Evolutionary conservation across 1,140 invertebrate species (phyloP).

Genomic region (Ceratoteleas bidentatus): DNA sequence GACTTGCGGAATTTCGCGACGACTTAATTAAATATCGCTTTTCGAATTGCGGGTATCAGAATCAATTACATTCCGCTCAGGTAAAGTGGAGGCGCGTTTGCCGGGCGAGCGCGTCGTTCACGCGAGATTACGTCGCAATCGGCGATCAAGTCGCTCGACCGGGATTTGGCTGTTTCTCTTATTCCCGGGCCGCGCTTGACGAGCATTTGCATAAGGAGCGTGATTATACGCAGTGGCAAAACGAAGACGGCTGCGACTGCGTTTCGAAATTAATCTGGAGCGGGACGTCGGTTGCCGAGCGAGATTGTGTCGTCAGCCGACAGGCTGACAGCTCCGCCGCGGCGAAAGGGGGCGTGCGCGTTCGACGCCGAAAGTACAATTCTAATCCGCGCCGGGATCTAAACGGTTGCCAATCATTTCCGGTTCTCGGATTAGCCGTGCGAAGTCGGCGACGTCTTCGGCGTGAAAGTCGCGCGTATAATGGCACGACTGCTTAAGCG

Average conservation of each 20-base stretch:
- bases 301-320: slow-evolving; percentile 77
- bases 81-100: too few species aligned
- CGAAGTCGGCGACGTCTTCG: slow-evolving; percentile 66
- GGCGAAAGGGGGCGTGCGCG: slow-evolving; percentile 52
- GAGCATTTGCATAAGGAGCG: slow-evolving; percentile 55
- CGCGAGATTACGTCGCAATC: too few species aligned
- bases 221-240: slow-evolving; percentile 37
- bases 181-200: too few species aligned
- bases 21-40: too few species aligned
- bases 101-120: too few species aligned
- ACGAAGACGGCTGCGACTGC: slow-evolving; percentile 15
- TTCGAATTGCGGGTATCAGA: too few species aligned
- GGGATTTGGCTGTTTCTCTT: too few species aligned
- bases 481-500: slow-evolving; percentile 74
- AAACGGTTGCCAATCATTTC: slow-evolving; percentile 82
- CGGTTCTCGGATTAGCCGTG: slow-evolving; percentile 80
- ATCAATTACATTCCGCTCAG: too few species aligned
- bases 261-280: slow-evolving; percentile 60
- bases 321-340: slow-evolving; percentile 68
- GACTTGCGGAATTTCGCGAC: too few species aligned
- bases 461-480: slow-evolving; percentile 72
- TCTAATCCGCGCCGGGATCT: slow-evolving; percentile 78
- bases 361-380: slow-evolving; percentile 69
- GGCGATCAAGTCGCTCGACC: too few species aligned
- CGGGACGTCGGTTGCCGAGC: slow-evolving; percentile 34